Conservation (phyloP, 1,140 invertebrate species). For the Heliconius himera region DNA sequence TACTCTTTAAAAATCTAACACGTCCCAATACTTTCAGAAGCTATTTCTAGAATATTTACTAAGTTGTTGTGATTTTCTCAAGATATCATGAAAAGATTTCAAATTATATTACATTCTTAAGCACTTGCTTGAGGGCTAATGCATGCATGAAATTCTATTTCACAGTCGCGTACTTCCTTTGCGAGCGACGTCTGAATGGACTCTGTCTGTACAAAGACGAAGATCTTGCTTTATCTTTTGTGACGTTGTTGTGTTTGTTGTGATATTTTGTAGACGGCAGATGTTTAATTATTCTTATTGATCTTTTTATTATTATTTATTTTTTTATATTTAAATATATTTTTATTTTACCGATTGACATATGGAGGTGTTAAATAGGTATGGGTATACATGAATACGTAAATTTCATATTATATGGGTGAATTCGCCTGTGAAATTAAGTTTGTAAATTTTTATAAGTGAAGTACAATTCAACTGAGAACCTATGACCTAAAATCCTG, state of each 20-base stretch:
- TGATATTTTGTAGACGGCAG: conserved; percentile 5
- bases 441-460: too few relatives aligned
- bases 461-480: too few relatives aligned
- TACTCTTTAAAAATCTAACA: background rate
- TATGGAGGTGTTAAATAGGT: too few relatives aligned
- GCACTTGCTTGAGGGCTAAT: conserved; percentile 28
- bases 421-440: too few relatives aligned
- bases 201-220: conserved; percentile 27
- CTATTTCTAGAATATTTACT: background rate
- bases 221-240: conserved; percentile 27
- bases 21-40: background rate
- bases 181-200: conserved; percentile 28
- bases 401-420: too few relatives aligned
- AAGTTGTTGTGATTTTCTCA: conserved; percentile 8
- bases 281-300: background rate
- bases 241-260: conserved; percentile 24
- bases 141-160: conserved; percentile 34
- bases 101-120: conserved; percentile 22
- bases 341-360: background rate
- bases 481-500: too few relatives aligned
- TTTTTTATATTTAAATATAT: background rate
- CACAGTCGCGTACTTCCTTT: conserved; percentile 33
- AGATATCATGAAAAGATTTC: conserved; percentile 13
- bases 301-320: background rate
- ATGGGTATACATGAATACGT: too few relatives aligned